phyloP scores from a whole-genome alignment of 2,797 vertebrate genomes.

The Anisognathus igniventris region DNA sequence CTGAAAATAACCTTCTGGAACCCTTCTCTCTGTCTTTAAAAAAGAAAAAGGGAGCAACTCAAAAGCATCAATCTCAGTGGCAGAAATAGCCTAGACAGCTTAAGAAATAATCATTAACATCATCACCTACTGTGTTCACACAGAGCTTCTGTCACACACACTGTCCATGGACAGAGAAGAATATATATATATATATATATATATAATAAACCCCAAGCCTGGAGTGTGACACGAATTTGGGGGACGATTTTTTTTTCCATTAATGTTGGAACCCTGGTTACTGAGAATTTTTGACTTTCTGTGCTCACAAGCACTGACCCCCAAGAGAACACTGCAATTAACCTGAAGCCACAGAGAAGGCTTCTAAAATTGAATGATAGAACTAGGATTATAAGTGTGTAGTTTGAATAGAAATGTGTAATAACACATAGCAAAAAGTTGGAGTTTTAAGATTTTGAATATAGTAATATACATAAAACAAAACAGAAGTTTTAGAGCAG shows the following conservation, averaged over 20 bases:
- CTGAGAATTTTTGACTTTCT: not conserved
- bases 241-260: not conserved
- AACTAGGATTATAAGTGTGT: not conserved
- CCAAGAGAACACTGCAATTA: not conserved
- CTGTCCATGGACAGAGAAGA: not conserved
- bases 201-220: not conserved
- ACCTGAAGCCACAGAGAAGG: not conserved
- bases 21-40: not conserved
- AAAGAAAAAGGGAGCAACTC: not conserved
- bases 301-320: not conserved
- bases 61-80: not conserved
- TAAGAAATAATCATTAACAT: not conserved
- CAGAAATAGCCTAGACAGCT: not conserved
- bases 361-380: not conserved
- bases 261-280: not conserved
- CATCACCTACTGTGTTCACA: not conserved
- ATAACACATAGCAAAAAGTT: not conserved
- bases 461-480: not conserved
- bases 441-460: not conserved
- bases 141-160: not conserved
- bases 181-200: too few species aligned
- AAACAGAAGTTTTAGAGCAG: not conserved
- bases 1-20: not conserved
- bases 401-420: not conserved
- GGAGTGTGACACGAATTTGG: accelerated